Percentiles rank a stretch among this genome's conserved stretches.
Conservation (phyloP, 2,797 vertebrate species). For the Artibeus lituratus region DNA sequence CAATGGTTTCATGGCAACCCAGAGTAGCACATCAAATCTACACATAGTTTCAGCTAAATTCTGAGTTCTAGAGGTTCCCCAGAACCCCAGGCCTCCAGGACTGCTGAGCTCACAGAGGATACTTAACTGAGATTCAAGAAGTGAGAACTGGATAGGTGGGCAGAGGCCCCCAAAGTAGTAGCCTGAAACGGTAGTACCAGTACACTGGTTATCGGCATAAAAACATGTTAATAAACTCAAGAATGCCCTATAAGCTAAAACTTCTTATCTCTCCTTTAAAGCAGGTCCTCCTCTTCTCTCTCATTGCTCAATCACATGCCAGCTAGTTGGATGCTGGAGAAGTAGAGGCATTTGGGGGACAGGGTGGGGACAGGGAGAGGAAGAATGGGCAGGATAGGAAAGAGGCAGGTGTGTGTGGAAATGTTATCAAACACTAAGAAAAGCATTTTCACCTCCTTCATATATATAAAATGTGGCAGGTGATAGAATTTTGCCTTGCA, state of each 20-base stretch:
- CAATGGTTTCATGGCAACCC: neutral
- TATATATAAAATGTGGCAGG: neutral
- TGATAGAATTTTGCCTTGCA: neutral
- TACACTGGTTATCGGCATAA: neutral
- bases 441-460: neutral
- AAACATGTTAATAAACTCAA: neutral
- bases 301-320: neutral
- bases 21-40: neutral
- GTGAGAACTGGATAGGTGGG: too few relatives aligned
- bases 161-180: neutral
- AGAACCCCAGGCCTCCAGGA: neutral
- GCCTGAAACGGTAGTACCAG: neutral
- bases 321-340: neutral
- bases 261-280: neutral
- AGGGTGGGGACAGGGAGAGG: too few relatives aligned
- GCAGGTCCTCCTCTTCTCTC: neutral
- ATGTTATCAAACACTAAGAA: neutral
- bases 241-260: neutral
- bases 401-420: neutral
- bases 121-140: neutral
- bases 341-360: neutral
- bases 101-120: neutral
- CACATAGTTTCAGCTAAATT: neutral
- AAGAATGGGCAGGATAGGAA: neutral
- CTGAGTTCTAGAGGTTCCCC: neutral